A percentile compares a stretch with the other conserved stretches of the same genome.
Conservation (phyloP, 2,113 vertebrate genomes). For the Porphyrio hochstetteri region DNA sequence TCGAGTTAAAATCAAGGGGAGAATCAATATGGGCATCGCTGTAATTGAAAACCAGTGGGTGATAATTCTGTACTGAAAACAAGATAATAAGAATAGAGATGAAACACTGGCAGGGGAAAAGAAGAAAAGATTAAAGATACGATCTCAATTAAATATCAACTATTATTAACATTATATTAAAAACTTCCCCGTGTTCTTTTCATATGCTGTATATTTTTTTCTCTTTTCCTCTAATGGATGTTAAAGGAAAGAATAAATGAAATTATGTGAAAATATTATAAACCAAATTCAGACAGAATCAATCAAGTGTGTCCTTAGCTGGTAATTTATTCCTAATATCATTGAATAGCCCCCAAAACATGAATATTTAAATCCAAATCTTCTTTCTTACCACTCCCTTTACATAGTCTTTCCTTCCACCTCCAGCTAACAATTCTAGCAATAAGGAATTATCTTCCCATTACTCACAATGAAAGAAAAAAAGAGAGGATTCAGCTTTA, state of each 20-base stretch:
- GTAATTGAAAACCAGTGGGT: constrained; percentile 86
- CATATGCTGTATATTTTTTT: constrained; percentile 44
- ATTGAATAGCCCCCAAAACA: constrained; percentile 64
- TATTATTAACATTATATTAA: constrained; percentile 72
- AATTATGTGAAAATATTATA: constrained; percentile 67
- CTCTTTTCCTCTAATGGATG: constrained; percentile 56
- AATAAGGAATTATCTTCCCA: constrained; percentile 23
- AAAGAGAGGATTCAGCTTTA: background rate
- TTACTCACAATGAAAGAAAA: background rate
- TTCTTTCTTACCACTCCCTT: constrained; percentile 40
- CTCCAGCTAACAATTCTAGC: constrained; percentile 35
- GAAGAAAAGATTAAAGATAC: constrained; percentile 77
- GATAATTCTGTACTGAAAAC: constrained; percentile 79
- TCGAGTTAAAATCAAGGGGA: constrained; percentile 77
- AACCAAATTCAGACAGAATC: constrained; percentile 64
- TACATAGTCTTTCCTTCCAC: constrained; percentile 22
- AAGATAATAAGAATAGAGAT: constrained; percentile 80
- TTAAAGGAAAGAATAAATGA: constrained; percentile 60
- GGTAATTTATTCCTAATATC: constrained; percentile 71
- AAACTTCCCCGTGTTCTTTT: constrained; percentile 67
- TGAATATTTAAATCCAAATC: constrained; percentile 51
- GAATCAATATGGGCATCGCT: constrained; percentile 79
- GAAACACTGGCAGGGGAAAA: constrained; percentile 68
- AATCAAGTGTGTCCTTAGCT: constrained; percentile 58
- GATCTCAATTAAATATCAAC: constrained; percentile 79